Evolutionary conservation across 2,888 invertebrate species (phyloP), one percentile per base, ranked within the genome.

Genomic region (Phengaris alcon): DNA sequence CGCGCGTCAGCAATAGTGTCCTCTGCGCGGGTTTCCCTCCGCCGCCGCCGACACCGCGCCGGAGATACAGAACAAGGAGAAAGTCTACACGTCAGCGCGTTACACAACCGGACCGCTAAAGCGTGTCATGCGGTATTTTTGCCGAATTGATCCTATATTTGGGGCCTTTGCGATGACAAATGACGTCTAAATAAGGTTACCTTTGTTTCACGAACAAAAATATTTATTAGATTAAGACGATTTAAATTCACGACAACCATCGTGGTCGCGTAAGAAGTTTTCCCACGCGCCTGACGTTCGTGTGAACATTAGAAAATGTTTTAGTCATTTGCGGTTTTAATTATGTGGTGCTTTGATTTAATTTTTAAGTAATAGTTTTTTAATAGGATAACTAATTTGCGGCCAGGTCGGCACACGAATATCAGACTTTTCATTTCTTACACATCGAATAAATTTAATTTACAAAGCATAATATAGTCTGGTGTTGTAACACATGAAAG

Each of bases 51-150:
- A 35, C 52, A 10, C 52, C 9, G 52, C 52, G 75, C 55, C 74
- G 74, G 77, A 79, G 79, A 79, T 78, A 55, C 76, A 76, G 79
- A 75, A 75, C 77, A 82, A 82, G 84, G 91, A 90, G 91, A 91
- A 91, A 91, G 91, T 88, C 83, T 5, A 81, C 82, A 81, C 86
- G 84, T 90, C 91, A 90, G 84, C 84, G 83, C 84, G 84, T 92
- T 91, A 88, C 88, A 88, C 88, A 90, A 82, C 84, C 85, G 87
- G 85, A 85, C 85, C 81, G 80, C 77, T 79, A 81, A 86, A 85
- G 84, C 82, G 85, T 87, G 89, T 86, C 87, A 87, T 52, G 72
- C 35, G 52, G 35, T 68, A n/a, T 22, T 72, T 70, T 54, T 22
- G 51, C 70, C n/a, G 46, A 68, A 64, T 35, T 35, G 13, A 44